Conservation (phyloP, 2,888 invertebrate species). For the Celastrina argiolus region DNA sequence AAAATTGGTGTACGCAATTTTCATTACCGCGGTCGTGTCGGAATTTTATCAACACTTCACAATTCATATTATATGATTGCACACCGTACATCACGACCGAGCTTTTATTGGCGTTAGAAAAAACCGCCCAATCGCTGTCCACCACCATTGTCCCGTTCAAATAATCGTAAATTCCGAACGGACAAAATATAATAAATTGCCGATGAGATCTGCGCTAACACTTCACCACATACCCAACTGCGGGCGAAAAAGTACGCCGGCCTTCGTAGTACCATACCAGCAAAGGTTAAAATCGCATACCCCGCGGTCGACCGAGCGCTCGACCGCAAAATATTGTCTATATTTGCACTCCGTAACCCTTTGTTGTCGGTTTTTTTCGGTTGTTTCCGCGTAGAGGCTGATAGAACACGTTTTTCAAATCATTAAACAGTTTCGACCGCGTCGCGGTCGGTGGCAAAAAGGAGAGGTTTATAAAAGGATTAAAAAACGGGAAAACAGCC, state of each 20-base stretch:
- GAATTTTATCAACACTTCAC: constrained; percentile 39
- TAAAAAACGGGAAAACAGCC: constrained; percentile 49
- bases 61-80: constrained; percentile 40
- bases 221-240: constrained; percentile 46
- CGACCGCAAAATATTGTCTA: constrained; percentile 55
- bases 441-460: constrained; percentile 57
- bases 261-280: constrained; percentile 29
- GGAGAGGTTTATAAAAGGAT: constrained; percentile 56
- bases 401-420: constrained; percentile 79
- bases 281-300: constrained; percentile 44
- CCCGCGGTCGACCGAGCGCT: constrained; percentile 34
- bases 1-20: not conserved
- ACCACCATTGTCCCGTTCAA: constrained; percentile 67
- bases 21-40: constrained; percentile 25
- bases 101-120: constrained; percentile 69
- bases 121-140: constrained; percentile 58
- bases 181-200: constrained; percentile 78
- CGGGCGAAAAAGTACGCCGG: constrained; percentile 32
- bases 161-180: constrained; percentile 76
- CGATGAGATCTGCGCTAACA: constrained; percentile 74
- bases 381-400: constrained; percentile 75
- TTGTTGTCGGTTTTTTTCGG: constrained; percentile 74
- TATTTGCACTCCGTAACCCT: constrained; percentile 73
- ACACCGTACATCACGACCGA: constrained; percentile 31
- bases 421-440: constrained; percentile 76